A percentile compares a stretch with the other conserved stretches of the same genome.
phyloP scores from a whole-genome alignment of 37 sponge, comb jelly and placozoan species.

The Dysidea cf. avara region DNA sequence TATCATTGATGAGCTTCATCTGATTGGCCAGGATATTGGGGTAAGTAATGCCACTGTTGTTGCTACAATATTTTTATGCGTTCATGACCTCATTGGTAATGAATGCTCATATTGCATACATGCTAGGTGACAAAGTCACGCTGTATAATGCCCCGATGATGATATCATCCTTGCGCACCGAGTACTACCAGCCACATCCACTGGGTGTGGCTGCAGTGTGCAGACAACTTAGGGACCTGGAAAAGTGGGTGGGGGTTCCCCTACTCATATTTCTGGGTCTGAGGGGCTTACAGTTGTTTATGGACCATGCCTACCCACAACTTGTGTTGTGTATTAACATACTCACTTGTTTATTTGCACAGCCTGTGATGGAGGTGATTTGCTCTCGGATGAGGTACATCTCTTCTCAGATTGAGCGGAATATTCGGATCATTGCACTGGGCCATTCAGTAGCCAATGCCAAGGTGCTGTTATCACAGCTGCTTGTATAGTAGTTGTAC shows the following conservation, averaged over 20 bases:
- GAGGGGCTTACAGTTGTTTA: too few relatives aligned
- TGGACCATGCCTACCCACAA: not conserved
- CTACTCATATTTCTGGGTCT: too few relatives aligned
- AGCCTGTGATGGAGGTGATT: slow-evolving; percentile 90
- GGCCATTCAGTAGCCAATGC: slow-evolving; percentile 96
- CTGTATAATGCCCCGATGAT: not conserved
- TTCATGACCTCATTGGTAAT: too few relatives aligned
- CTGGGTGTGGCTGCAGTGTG: slow-evolving; percentile 2
- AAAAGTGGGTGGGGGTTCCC: not conserved
- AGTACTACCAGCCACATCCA: too few relatives aligned
- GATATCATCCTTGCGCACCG: too few relatives aligned
- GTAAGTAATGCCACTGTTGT: slow-evolving; percentile 35
- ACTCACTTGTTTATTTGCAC: too few relatives aligned
- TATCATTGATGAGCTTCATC: slow-evolving; percentile 92
- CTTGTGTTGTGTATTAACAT: not conserved
- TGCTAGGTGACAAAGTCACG: too few relatives aligned
- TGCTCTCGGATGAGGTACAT: slow-evolving; percentile 98
- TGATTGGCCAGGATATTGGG: slow-evolving; percentile 95
- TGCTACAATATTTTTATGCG: too few relatives aligned
- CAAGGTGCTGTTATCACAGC: slow-evolving; percentile 38
- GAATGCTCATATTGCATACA: too few relatives aligned
- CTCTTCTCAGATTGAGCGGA: slow-evolving; percentile 89
- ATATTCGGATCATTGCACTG: slow-evolving; percentile 91
- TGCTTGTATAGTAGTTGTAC: not conserved
- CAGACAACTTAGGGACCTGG: not conserved